Evolutionary conservation across 2,888 invertebrate species (phyloP).

Genomic region (Linyphia triangularis): DNA sequence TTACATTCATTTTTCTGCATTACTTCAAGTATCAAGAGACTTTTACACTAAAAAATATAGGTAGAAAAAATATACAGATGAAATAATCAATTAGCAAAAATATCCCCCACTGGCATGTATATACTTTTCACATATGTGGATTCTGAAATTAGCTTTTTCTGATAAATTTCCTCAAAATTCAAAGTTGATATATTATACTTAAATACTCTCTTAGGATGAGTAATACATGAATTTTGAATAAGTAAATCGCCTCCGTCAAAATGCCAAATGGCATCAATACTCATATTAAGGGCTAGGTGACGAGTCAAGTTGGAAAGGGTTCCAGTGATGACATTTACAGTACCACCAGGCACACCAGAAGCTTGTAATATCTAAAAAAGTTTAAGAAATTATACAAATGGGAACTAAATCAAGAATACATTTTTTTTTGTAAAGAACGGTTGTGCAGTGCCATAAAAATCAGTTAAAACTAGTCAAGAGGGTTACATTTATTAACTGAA

Average conservation of each 20-base stretch:
- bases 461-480: no score
- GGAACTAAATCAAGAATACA: not conserved
- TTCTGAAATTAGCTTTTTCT: conserved; percentile 80
- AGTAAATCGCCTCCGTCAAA: conserved; percentile 79
- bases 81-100: conserved; percentile 80
- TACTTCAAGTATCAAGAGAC: no score
- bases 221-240: conserved; percentile 3
- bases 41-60: no score
- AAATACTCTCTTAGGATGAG: conserved; percentile 19
- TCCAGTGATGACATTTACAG: conserved; percentile 81
- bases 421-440: no score
- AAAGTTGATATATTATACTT: not conserved
- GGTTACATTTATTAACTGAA: no score
- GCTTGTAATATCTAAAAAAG: conserved; percentile 80
- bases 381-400: not conserved
- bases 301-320: conserved; percentile 79
- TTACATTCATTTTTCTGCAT: no score
- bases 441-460: no score
- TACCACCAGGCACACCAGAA: conserved; percentile 81
- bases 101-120: conserved; percentile 81
- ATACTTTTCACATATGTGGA: conserved; percentile 80
- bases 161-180: conserved; percentile 54
- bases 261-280: conserved; percentile 78
- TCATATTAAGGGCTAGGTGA: conserved; percentile 80
- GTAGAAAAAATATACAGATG: no score